A percentile compares a stretch with the other conserved stretches of the same genome.
Conservation (phyloP, 1,140 invertebrate species). For the Drosophila truncata region DNA sequence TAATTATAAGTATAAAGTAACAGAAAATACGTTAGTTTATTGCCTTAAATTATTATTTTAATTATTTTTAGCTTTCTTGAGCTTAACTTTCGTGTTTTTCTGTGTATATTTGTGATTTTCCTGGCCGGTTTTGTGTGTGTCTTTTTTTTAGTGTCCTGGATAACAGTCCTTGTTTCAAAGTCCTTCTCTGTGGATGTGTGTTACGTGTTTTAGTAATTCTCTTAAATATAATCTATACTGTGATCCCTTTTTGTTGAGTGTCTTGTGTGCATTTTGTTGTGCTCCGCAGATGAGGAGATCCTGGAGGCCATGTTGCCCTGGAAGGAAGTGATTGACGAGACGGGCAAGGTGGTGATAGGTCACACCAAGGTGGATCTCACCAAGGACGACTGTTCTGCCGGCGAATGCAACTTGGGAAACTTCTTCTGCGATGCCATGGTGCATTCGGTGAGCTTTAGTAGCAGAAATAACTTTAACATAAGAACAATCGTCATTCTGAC, state of each 20-base stretch:
- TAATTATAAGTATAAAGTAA: neutral
- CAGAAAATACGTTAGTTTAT: neutral
- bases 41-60: neutral
- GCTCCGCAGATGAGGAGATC: slow-evolving; percentile 81
- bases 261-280: slow-evolving; percentile 14
- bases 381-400: slow-evolving; percentile 86
- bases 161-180: neutral
- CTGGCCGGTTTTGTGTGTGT: too few species aligned
- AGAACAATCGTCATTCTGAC: neutral
- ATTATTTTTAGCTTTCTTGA: neutral
- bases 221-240: neutral
- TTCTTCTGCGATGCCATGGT: slow-evolving; percentile 91
- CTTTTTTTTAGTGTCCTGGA: neutral
- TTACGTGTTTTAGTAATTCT: neutral
- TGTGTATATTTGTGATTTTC: neutral
- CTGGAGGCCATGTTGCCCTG: slow-evolving; percentile 87
- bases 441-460: slow-evolving; percentile 79
- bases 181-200: neutral
- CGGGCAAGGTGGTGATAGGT: slow-evolving; percentile 87
- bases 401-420: slow-evolving; percentile 92
- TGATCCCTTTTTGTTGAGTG: neutral
- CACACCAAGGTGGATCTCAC: slow-evolving; percentile 87
- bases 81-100: too few species aligned
- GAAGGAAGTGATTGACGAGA: slow-evolving; percentile 87
- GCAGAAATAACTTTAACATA: neutral